These are phyloP conservation scores for Amphiprion clarkii DNA, from an alignment of 2,797 vertebrate genomes.

Conservation along the genomic window DNA sequence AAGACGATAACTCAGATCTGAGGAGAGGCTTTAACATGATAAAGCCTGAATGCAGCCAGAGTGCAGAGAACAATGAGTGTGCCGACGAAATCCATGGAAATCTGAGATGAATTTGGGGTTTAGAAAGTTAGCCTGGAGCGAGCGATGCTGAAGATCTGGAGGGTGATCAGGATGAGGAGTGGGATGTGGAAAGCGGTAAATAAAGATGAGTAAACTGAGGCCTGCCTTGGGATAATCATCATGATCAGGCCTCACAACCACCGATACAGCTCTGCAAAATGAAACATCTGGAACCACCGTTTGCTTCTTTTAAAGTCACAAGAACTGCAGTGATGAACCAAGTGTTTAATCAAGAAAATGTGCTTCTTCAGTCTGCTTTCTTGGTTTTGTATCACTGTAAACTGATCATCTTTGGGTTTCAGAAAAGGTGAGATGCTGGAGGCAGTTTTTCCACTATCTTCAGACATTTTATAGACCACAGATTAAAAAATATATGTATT, in stretches of 20 bases:
- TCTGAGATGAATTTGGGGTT: slow-evolving; percentile 78
- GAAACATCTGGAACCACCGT: neutral
- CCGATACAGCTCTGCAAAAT: neutral
- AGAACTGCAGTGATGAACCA: neutral
- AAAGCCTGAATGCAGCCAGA: slow-evolving; percentile 72
- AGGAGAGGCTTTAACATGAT: slow-evolving; percentile 81
- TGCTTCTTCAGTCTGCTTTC: no score
- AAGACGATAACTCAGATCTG: slow-evolving; percentile 82
- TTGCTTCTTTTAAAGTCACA: neutral
- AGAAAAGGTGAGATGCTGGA: no score
- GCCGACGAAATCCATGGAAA: slow-evolving; percentile 72
- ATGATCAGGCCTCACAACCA: slow-evolving; percentile 27
- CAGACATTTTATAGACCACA: neutral
- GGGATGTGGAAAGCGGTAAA: slow-evolving; percentile 4
- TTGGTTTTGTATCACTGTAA: no score
- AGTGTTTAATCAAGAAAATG: neutral
- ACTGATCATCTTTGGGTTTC: no score
- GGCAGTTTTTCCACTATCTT: no score
- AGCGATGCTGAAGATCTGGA: slow-evolving; percentile 46
- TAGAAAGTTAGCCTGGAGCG: slow-evolving; percentile 67
- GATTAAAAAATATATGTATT: neutral
- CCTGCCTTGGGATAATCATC: slow-evolving; percentile 2
- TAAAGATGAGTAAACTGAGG: slow-evolving; percentile 9
- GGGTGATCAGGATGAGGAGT: slow-evolving; percentile 48
- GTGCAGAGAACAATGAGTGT: slow-evolving; percentile 74